Evolutionary conservation across 2,113 vertebrate species (phyloP).

Genomic region (Porphyrio hochstetteri): DNA sequence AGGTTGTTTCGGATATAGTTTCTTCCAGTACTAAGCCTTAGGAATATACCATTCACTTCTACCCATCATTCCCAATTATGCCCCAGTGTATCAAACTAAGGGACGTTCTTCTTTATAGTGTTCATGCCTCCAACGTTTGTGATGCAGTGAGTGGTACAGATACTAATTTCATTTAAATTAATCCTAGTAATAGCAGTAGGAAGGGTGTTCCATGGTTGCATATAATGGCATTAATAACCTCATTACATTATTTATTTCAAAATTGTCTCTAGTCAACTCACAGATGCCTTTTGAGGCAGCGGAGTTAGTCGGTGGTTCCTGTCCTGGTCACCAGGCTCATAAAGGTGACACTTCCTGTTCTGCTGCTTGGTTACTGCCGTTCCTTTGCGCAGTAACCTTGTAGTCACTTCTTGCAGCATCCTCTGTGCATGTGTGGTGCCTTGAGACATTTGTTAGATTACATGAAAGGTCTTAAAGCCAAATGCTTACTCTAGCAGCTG

Average conservation of each 20-base stretch:
- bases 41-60: background rate
- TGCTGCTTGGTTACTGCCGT: background rate
- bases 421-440: background rate
- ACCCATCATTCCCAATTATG: background rate
- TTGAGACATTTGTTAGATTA: background rate
- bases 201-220: background rate
- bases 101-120: background rate
- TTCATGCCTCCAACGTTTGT: background rate
- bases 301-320: background rate
- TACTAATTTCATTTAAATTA: background rate
- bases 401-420: background rate
- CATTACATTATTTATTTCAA: background rate
- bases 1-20: background rate
- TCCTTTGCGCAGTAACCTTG: background rate
- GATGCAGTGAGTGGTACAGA: background rate
- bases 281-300: background rate
- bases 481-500: constrained; percentile 28
- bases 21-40: background rate
- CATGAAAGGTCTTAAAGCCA: background rate
- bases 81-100: background rate
- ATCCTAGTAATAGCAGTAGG: background rate
- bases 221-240: background rate
- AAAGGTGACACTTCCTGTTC: background rate
- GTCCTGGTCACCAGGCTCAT: background rate
- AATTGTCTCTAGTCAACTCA: background rate